Conservation (phyloP, 92 coral and sea anemone species). For the Epizoanthus fatuus region DNA sequence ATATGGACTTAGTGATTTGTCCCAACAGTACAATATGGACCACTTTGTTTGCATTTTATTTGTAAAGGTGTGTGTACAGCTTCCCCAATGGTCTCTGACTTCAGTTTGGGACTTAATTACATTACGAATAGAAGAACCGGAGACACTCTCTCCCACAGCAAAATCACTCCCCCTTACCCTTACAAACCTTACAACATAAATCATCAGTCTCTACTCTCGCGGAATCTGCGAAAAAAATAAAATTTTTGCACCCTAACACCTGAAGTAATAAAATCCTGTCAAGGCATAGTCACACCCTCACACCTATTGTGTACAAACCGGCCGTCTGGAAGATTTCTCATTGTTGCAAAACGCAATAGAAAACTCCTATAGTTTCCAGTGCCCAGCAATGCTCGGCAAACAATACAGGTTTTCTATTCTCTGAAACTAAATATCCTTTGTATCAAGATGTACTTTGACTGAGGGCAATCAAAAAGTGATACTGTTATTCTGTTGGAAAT, state of each 20-base stretch:
- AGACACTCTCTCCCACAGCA: neutral
- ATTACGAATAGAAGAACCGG: constrained; percentile 21
- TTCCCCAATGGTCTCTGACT: constrained; percentile 28
- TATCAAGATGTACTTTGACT: constrained; percentile 42
- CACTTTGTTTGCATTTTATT: constrained; percentile 34
- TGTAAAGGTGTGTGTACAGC: constrained; percentile 46
- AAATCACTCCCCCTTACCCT: too few relatives aligned
- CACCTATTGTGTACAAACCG: constrained; percentile 44
- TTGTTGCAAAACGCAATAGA: constrained; percentile 23
- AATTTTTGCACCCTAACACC: constrained; percentile 11
- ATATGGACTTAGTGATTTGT: constrained; percentile 20
- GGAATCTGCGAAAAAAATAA: neutral
- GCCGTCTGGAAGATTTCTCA: constrained; percentile 31
- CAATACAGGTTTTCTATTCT: constrained; percentile 37
- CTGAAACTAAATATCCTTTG: constrained; percentile 35
- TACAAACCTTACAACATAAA: too few relatives aligned
- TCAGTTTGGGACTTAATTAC: constrained; percentile 39
- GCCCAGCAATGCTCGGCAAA: constrained; percentile 33
- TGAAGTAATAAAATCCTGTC: constrained; percentile 38
- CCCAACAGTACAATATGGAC: constrained; percentile 35
- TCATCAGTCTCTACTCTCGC: neutral
- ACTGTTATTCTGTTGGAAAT: constrained; percentile 43
- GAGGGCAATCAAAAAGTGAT: constrained; percentile 47
- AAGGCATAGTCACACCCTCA: constrained; percentile 29
- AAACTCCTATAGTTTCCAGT: constrained; percentile 12